Evolutionary conservation across 2,888 invertebrate species (phyloP), one percentile per base, ranked within the genome.

Genomic region (Limnephilus rhombicus): DNA sequence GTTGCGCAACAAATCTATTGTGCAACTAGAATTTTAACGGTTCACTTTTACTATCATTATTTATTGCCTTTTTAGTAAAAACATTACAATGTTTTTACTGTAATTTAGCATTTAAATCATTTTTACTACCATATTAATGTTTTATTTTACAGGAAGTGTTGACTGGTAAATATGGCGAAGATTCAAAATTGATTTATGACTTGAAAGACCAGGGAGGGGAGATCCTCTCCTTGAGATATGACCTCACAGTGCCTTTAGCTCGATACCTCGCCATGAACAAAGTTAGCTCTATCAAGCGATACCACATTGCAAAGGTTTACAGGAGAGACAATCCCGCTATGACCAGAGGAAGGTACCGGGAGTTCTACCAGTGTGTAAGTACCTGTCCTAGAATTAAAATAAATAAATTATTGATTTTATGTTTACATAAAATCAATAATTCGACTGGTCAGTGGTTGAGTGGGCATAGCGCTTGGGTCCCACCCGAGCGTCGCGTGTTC

Each of bases 331-430:
- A 99, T 95, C 99, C 99, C 3, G 98, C 99, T 0, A 99, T 99
- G 97, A 98, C 99, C 0, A 97, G 98, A 95, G 99, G 99, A 45
- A 97, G 99, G 94, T 99, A 99, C 95, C 97, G 99, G 94, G 99
- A 99, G 95, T 99, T 99, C 96, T 99, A 99, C 96, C 99, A 99
- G 96, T 99, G 99, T 96, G 99, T 99, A 96, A 97, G 98, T 97
- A 92, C 53, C 18, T 49, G 34, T 18, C 45, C 15, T n/a, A 45
- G 41, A 12, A 29, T 37, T 83, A 3, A 37, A 37, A 68, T 29
- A 80, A 90, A 45, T 81, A n/a, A 5, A 87, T 92, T 31, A 12
- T 89, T 29, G 31, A n/a, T 88, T n/a, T 88, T 12, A 31, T 31
- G 15, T 29, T 13, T 2, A 2, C 31, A 13, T 18, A n/a, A n/a